These are phyloP conservation scores for Heliconius hortense DNA, from an alignment of 2,888 invertebrate genomes.

Conservation along the genomic window DNA sequence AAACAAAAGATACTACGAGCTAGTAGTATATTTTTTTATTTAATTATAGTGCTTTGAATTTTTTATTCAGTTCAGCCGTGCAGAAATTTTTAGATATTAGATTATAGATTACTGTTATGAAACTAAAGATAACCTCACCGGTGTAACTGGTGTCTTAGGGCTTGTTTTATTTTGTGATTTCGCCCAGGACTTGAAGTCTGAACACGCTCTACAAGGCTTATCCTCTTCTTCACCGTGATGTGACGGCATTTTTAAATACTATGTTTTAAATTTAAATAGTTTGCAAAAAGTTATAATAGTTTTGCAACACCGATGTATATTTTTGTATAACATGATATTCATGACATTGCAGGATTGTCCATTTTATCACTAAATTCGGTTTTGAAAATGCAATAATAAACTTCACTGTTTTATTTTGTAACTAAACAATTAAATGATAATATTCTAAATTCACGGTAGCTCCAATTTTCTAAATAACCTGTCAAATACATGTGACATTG, in stretches of 20 bases:
- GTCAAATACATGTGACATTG: slow-evolving; percentile 30
- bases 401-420: neutral
- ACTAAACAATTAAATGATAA: neutral
- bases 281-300: slow-evolving; percentile 44
- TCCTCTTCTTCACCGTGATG: slow-evolving; percentile 70
- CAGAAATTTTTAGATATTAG: slow-evolving; percentile 4
- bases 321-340: slow-evolving; percentile 31
- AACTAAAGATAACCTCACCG: slow-evolving; percentile 57
- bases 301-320: slow-evolving; percentile 51
- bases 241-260: slow-evolving; percentile 57
- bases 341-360: neutral
- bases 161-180: slow-evolving; percentile 79
- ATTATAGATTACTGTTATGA: slow-evolving; percentile 42
- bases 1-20: no score
- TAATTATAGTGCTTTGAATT: no score
- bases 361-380: neutral
- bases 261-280: slow-evolving; percentile 37
- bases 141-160: slow-evolving; percentile 52
- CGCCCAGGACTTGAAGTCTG: slow-evolving; percentile 88
- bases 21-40: no score
- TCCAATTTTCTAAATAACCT: slow-evolving; percentile 19
- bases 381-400: neutral
- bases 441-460: slow-evolving; percentile 4
- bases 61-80: neutral
- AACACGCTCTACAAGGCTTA: slow-evolving; percentile 86